Conservation (phyloP, 2,797 vertebrate species). For the Melanotaenia trifasciata region DNA sequence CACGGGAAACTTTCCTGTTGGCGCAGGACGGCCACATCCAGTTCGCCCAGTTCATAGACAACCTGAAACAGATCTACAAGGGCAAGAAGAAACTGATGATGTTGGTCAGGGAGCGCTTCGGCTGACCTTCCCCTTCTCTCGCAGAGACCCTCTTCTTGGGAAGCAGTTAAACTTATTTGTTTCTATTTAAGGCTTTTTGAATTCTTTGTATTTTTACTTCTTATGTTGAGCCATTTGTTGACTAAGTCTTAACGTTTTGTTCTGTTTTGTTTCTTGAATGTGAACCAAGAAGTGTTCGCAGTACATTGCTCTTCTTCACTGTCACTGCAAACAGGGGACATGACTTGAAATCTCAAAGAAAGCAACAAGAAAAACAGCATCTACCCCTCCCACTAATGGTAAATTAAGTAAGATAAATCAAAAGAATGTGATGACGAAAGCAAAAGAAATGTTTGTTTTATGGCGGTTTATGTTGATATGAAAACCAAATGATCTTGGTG, state of each 20-base stretch:
- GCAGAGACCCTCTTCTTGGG: constrained; percentile 54
- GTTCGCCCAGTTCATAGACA: constrained; percentile 99
- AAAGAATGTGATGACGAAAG: constrained; percentile 64
- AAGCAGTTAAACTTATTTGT: constrained; percentile 62
- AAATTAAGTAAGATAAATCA: constrained; percentile 53
- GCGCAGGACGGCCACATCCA: constrained; percentile 97
- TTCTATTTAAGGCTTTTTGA: constrained; percentile 73
- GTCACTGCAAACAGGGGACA: constrained; percentile 54
- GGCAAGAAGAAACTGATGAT: constrained; percentile 99
- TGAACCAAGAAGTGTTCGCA: constrained; percentile 76
- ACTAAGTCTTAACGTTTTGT: constrained; percentile 64
- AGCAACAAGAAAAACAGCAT: constrained; percentile 58
- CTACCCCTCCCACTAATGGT: constrained; percentile 52
- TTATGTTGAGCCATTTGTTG: constrained; percentile 80
- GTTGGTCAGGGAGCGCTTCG: constrained; percentile 95
- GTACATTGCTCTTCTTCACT: constrained; percentile 66
- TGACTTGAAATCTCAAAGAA: constrained; percentile 68
- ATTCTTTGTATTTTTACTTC: constrained; percentile 64
- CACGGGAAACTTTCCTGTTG: constrained; percentile 94
- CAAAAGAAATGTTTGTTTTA: constrained; percentile 54
- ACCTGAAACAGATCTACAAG: constrained; percentile 99
- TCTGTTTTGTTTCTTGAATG: constrained; percentile 72
- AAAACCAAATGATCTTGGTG: constrained; percentile 79
- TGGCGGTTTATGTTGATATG: constrained; percentile 71
- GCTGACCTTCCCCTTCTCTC: constrained; percentile 80